phyloP scores from a whole-genome alignment of 2,113 vertebrate genomes.

The Cervus canadensis region DNA sequence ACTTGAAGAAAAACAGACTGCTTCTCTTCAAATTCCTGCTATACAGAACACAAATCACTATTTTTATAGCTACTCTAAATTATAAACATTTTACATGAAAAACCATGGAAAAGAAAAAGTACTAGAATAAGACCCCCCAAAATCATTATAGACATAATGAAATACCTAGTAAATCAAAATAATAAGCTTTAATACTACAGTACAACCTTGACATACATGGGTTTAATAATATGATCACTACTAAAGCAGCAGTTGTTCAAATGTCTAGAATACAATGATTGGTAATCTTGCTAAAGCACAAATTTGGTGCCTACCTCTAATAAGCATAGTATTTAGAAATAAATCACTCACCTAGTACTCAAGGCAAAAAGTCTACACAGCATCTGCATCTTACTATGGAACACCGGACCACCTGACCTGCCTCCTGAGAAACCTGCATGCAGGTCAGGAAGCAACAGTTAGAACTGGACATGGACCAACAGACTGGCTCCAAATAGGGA shows the following conservation, averaged over 20 bases:
- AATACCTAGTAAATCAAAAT: conserved; percentile 12
- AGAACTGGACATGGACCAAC: no score
- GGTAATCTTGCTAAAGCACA: background rate
- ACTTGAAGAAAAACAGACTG: background rate
- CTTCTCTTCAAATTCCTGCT: conserved; percentile 24
- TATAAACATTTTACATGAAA: conserved; percentile 38
- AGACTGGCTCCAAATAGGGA: no score
- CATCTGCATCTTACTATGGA: background rate
- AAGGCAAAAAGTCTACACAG: background rate
- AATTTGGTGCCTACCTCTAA: background rate
- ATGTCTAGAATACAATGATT: background rate
- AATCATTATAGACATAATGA: conserved; percentile 16
- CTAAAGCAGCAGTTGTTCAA: background rate
- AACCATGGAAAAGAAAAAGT: background rate
- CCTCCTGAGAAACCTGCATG: no score
- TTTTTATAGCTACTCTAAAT: conserved; percentile 18
- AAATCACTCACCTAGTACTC: background rate
- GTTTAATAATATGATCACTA: background rate
- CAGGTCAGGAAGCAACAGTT: no score
- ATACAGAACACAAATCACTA: background rate
- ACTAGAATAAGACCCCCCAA: background rate
- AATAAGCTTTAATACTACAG: conserved; percentile 18
- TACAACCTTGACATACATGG: background rate
- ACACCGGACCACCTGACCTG: no score
- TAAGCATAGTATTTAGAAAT: background rate